Percentiles rank a stretch among this genome's conserved stretches.
Evolutionary conservation across 2,888 invertebrate genomes (phyloP).

Genomic region (Coecobrya sp.): DNA sequence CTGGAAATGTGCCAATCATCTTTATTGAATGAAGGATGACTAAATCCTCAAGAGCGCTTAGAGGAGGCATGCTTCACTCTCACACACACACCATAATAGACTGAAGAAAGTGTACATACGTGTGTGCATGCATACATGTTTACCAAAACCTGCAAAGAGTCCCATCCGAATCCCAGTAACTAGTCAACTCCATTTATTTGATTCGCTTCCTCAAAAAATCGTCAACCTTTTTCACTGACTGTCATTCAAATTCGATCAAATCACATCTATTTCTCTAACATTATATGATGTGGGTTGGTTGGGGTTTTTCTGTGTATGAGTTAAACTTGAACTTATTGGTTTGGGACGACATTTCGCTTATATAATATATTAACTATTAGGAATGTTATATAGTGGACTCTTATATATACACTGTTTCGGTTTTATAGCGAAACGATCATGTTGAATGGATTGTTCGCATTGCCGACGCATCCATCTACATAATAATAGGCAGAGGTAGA

Average conservation of each 20-base stretch:
- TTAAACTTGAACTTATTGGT: slow-evolving; percentile 14
- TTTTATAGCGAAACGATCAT: background rate
- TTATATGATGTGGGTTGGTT: slow-evolving; percentile 55
- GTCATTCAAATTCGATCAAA: slow-evolving; percentile 80
- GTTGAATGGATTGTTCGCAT: slow-evolving; percentile 30
- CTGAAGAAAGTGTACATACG: background rate
- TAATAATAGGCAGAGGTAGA: background rate
- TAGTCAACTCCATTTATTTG: slow-evolving; percentile 77
- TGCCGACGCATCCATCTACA: slow-evolving; percentile 12
- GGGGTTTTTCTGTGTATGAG: slow-evolving; percentile 18
- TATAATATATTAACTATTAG: background rate
- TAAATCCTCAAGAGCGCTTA: slow-evolving; percentile 64
- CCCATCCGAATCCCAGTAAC: slow-evolving; percentile 37
- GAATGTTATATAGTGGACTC: background rate
- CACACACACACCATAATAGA: slow-evolving; percentile 10
- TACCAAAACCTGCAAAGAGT: slow-evolving; percentile 19
- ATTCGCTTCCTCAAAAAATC: slow-evolving; percentile 68
- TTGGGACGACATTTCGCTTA: slow-evolving; percentile 24
- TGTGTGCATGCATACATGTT: slow-evolving; percentile 3
- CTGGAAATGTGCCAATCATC: slow-evolving; percentile 81
- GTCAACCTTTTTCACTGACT: slow-evolving; percentile 68
- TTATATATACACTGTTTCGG: background rate
- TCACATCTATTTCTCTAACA: slow-evolving; percentile 76
- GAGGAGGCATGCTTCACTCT: slow-evolving; percentile 11
- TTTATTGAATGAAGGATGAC: slow-evolving; percentile 80